A percentile compares a stretch with the other conserved stretches of the same genome.
phyloP scores from a whole-genome alignment of 2,797 vertebrate species.

The Chelon labrosus region DNA sequence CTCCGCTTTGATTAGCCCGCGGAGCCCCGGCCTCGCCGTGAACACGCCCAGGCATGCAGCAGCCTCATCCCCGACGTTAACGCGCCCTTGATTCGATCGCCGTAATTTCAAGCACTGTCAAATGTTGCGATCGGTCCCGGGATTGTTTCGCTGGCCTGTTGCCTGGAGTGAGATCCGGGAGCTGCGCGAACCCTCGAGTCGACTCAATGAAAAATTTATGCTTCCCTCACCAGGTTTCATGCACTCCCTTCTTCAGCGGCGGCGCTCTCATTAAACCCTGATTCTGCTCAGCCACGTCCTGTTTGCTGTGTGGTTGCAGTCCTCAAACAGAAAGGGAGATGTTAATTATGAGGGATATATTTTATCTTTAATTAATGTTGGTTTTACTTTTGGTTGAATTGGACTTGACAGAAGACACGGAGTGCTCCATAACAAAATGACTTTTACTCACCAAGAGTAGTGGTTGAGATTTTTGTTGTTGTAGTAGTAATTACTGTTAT shows the following conservation, averaged over 20 bases:
- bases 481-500: conserved; percentile 1
- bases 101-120: conserved; percentile 46
- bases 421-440: conserved; percentile 5
- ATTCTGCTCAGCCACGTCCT: conserved; percentile 50
- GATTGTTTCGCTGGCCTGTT: conserved; percentile 55
- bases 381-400: conserved; percentile 52
- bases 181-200: conserved; percentile 49
- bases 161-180: conserved; percentile 53
- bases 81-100: conserved; percentile 37
- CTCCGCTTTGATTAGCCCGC: conserved; percentile 45
- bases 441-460: not conserved
- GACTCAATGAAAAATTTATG: conserved; percentile 63
- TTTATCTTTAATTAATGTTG: conserved; percentile 61
- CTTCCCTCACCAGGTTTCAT: conserved; percentile 52
- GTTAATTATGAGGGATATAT: conserved; percentile 62
- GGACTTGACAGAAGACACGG: conserved; percentile 37
- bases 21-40: conserved; percentile 17
- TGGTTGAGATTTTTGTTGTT: not conserved
- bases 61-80: conserved; percentile 37
- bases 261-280: conserved; percentile 61
- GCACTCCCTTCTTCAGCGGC: conserved; percentile 24
- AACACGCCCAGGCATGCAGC: conserved; percentile 30
- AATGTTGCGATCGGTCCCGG: conserved; percentile 41
- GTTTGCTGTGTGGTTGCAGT: conserved; percentile 42
- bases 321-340: conserved; percentile 42